phyloP scores from a whole-genome alignment of 2,888 invertebrate genomes.

The Acrobasis repandana region DNA sequence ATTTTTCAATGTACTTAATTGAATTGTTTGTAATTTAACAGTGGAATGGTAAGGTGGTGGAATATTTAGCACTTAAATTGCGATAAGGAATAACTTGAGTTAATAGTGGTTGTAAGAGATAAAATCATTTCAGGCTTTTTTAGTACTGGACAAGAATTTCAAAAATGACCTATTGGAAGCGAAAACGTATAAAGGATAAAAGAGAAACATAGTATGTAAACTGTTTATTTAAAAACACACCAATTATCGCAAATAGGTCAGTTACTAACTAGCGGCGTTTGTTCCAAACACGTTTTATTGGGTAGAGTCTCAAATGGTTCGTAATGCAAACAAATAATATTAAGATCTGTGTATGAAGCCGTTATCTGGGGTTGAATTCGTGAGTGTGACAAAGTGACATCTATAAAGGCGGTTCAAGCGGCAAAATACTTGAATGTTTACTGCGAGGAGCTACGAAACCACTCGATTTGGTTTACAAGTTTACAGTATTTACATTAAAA shows the following conservation, averaged over 20 bases:
- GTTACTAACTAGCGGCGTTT: background rate
- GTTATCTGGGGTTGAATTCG: slow-evolving; percentile 61
- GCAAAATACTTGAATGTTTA: slow-evolving; percentile 64
- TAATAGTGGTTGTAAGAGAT: no score
- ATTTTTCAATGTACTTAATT: no score
- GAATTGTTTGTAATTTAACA: no score
- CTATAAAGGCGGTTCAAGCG: slow-evolving; percentile 66
- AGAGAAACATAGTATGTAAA: background rate
- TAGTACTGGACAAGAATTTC: no score
- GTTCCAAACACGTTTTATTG: slow-evolving; percentile 1
- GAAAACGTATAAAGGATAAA: no score
- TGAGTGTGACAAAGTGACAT: slow-evolving; percentile 70
- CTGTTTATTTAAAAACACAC: background rate
- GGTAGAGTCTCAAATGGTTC: background rate
- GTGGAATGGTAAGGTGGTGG: no score
- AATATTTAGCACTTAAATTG: no score
- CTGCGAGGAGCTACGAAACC: slow-evolving; percentile 51
- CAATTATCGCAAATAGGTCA: background rate
- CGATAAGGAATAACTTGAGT: no score
- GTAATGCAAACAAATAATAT: slow-evolving; percentile 38
- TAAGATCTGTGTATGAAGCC: slow-evolving; percentile 55
- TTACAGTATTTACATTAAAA: no score
- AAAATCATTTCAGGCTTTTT: no score
- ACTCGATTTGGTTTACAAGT: background rate
- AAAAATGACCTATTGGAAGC: no score